Conservation (phyloP, 2,113 vertebrate species). For the Malurus cyaneus region DNA sequence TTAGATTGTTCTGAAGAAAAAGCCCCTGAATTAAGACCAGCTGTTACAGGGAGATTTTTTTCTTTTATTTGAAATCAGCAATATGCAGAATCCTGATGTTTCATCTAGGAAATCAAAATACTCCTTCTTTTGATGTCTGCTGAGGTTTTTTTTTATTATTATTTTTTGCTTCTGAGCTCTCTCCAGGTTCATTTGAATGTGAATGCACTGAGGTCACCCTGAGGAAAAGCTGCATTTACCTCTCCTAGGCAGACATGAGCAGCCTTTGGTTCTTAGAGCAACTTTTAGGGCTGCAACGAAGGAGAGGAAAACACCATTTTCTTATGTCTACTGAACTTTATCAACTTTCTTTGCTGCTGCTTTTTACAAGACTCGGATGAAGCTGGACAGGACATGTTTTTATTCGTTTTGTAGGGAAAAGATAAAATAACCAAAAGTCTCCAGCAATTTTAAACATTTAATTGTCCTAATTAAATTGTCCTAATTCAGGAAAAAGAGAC, state of each 20-base stretch:
- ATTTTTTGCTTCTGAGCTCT: neutral
- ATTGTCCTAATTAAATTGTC: neutral
- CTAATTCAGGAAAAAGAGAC: neutral
- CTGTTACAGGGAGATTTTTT: neutral
- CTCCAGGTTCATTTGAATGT: neutral
- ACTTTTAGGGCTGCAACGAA: neutral
- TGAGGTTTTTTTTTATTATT: no score
- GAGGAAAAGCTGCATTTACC: neutral
- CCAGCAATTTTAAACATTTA: neutral
- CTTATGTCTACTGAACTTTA: neutral
- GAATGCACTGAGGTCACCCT: neutral
- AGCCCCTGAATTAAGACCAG: neutral
- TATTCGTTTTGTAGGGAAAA: neutral
- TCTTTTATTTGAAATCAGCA: neutral
- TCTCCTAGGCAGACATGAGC: neutral
- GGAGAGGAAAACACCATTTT: neutral
- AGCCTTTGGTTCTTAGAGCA: neutral
- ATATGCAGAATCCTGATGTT: neutral
- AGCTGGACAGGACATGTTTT: rapidly evolving
- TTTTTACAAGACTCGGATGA: neutral
- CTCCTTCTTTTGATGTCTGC: neutral
- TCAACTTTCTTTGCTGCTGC: neutral
- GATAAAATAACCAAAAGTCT: neutral
- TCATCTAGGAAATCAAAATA: neutral
- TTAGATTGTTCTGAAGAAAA: neutral